Base-by-base conservation (phyloP, 2,888 invertebrate species). In the Meiosimyza platycephala region DNA sequence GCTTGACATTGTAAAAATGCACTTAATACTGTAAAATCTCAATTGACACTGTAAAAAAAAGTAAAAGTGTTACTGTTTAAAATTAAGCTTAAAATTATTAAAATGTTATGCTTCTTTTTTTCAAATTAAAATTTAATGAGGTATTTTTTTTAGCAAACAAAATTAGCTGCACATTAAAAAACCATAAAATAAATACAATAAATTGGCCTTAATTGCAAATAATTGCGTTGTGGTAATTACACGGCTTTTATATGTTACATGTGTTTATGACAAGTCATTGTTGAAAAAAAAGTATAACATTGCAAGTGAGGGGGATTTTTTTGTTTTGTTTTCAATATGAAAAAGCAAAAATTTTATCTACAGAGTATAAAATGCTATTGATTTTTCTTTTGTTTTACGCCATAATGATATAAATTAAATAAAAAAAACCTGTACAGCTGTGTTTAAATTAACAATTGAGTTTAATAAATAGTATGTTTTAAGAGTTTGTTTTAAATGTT, bases 191-290 rank as follows among this genome's bases (percentile, higher is more conserved):
- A 40, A 40, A 78, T 80, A 79, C 72, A 78, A 74, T 74, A 79
- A 81, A 81, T 81, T 82, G 78, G 83, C 80, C 82, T 74, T 74
- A 81, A 78, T 80, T 78, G 74, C 71, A 71, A 72, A 48, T 59
- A 48, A 59, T 69, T 50, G 28, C 48, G 7, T 40, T 16, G 18
- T 11, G 40, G 6, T 60, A 40, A 40, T 40, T 40, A 7, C 40
- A 40, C 40, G 6, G 6, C 4, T 9, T 40, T 40, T 40, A 40
- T 9, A 40, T 40, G 40, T 40, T 7, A 40, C 9, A 40, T 40
- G 40, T 40, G 9, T 9, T 40, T 40, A 40, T 40, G 40, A 40
- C 40, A 40, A 40, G 40, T 40, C 40, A 40, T 40, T 40, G 40
- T 40, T 9, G 40, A 9, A 40, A 40, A n/a, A 40, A 40, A 40